Evolutionary conservation across 2,888 invertebrate genomes (phyloP).

Genomic region (Ditylenchus weischeri): DNA sequence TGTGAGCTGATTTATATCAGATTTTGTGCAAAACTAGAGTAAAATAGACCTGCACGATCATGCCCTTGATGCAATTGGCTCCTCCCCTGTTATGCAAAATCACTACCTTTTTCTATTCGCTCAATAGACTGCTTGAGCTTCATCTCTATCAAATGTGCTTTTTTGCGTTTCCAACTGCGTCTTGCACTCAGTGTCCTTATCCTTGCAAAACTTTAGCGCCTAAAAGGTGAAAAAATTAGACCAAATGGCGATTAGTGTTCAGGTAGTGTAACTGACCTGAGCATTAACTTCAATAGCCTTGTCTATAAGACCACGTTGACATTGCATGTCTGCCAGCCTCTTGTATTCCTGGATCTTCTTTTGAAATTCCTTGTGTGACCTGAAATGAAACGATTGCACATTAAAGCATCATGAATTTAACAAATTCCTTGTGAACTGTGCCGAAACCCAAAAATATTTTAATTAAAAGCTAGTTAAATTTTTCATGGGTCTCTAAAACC

Average conservation of each 20-base stretch:
- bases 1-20: too few species aligned
- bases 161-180: conserved; percentile 52
- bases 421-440: too few species aligned
- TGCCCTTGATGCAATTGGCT: too few species aligned
- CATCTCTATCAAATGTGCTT: conserved; percentile 50
- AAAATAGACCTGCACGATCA: too few species aligned
- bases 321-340: conserved; percentile 57
- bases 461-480: too few species aligned
- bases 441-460: too few species aligned
- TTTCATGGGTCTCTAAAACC: too few species aligned
- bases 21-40: too few species aligned
- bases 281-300: conserved; percentile 56
- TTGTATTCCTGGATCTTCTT: conserved; percentile 58
- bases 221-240: too few species aligned
- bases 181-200: conserved; percentile 49
- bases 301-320: conserved; percentile 53
- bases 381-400: conserved; percentile 23
- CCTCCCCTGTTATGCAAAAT: too few species aligned
- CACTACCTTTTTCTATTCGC: conserved; percentile 55
- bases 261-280: conserved; percentile 9
- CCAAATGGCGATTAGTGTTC: too few species aligned
- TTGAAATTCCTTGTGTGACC: conserved; percentile 52
- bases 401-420: too few species aligned
- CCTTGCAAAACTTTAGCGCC: conserved; percentile 58
- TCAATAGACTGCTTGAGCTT: conserved; percentile 58